Conservation (phyloP, 2,797 vertebrate genomes). For the Pseudotriccus pelzelni region DNA sequence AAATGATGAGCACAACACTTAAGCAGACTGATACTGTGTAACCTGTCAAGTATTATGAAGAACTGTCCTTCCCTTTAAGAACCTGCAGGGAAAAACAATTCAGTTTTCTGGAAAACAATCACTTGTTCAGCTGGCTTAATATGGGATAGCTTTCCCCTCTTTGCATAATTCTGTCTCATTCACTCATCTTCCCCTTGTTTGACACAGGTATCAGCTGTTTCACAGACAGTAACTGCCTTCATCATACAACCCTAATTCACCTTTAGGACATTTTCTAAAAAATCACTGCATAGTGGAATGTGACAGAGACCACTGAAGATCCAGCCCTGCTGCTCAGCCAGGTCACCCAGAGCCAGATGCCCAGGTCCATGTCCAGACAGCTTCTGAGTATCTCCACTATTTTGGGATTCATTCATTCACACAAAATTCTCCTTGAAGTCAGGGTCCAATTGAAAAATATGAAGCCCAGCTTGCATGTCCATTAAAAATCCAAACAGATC, state of each 20-base stretch:
- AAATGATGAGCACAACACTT: not conserved
- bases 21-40: not conserved
- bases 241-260: not conserved
- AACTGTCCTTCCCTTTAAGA: not conserved
- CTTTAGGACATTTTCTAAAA: not conserved
- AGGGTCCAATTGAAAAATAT: not conserved
- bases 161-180: not conserved
- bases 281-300: not conserved
- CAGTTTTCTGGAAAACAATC: not conserved
- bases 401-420: not conserved
- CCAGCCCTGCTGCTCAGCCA: not conserved
- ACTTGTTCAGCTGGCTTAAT: not conserved
- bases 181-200: not conserved
- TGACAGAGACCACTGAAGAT: not conserved
- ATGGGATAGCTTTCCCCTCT: not conserved
- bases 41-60: not conserved
- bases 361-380: not conserved
- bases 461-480: not conserved
- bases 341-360: not conserved
- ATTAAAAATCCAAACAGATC: not conserved
- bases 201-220: not conserved
- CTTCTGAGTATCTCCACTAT: not conserved
- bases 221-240: not conserved
- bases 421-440: not conserved
- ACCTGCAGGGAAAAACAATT: not conserved